phyloP scores from a whole-genome alignment of 2,797 vertebrate genomes.

The Phyllotis vaccarum region DNA sequence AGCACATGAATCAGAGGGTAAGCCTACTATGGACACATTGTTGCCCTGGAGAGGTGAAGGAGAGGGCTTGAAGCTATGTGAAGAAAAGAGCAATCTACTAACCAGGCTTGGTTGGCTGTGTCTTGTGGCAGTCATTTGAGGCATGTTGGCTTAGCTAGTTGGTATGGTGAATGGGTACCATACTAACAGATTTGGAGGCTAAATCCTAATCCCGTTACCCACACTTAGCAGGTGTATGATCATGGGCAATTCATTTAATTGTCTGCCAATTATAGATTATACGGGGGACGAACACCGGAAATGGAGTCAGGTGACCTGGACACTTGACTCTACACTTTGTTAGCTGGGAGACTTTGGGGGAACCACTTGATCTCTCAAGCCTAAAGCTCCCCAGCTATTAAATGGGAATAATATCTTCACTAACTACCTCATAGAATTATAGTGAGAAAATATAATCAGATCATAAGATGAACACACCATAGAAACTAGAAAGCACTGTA shows the following conservation, averaged over 20 bases:
- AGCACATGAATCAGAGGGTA: background rate
- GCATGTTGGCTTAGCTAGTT: slow-evolving; percentile 45
- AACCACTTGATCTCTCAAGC: slow-evolving; percentile 45
- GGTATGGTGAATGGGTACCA: slow-evolving; percentile 55
- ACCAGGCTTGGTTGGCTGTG: background rate
- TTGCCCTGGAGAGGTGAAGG: slow-evolving; percentile 32
- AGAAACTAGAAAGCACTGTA: slow-evolving; percentile 45
- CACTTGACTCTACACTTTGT: slow-evolving; percentile 61
- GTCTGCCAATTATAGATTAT: slow-evolving; percentile 75
- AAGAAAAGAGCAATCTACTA: background rate
- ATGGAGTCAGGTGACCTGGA: slow-evolving; percentile 61
- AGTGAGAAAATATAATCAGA: slow-evolving; percentile 59
- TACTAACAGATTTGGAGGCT: slow-evolving; percentile 16
- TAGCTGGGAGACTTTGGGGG: slow-evolving; percentile 62
- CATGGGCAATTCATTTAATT: slow-evolving; percentile 78
- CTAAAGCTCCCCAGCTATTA: slow-evolving; percentile 44
- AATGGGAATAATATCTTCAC: slow-evolving; percentile 68
- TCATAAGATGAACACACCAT: slow-evolving; percentile 18
- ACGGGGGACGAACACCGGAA: slow-evolving; percentile 59
- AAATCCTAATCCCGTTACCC: slow-evolving; percentile 66
- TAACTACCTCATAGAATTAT: slow-evolving; percentile 82
- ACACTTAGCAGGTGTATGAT: slow-evolving; percentile 76
- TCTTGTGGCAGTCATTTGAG: slow-evolving; percentile 59
- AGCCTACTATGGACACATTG: background rate
- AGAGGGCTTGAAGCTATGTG: background rate